These are phyloP conservation scores for Cistogaster globosa DNA, from an alignment of 2,888 invertebrate genomes.

Conservation along the genomic window DNA sequence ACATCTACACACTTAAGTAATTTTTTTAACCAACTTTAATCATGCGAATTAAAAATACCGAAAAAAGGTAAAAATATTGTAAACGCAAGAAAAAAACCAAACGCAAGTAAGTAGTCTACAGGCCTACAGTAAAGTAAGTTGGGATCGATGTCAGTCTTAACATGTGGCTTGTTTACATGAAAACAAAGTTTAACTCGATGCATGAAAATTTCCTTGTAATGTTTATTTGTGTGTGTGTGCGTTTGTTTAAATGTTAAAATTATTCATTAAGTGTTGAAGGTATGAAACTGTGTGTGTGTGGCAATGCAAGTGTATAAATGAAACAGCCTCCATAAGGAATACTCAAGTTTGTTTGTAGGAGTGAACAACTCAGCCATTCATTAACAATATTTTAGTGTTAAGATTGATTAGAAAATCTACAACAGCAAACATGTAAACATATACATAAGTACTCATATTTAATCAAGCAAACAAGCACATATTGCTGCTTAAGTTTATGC, in stretches of 20 bases:
- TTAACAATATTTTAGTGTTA: conserved; percentile 42
- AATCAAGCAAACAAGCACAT: background rate
- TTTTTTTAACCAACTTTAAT: conserved; percentile 26
- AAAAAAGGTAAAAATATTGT: no score
- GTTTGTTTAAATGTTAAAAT: background rate
- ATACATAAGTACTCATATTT: background rate
- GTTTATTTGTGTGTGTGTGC: no score
- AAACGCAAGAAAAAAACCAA: conserved; percentile 11
- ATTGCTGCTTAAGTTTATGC: background rate
- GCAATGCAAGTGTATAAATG: background rate
- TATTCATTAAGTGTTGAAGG: background rate
- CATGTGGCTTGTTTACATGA: conserved; percentile 68
- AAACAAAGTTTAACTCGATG: conserved; percentile 40
- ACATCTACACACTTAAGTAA: conserved; percentile 15
- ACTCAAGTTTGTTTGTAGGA: background rate
- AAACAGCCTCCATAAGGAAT: conserved; percentile 3
- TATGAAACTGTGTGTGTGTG: background rate
- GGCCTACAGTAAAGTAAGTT: conserved; percentile 18
- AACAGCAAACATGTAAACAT: background rate
- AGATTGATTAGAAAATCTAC: conserved; percentile 50
- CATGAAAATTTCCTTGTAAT: conserved; percentile 17
- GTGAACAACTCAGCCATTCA: conserved; percentile 1
- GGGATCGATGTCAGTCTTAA: conserved; percentile 51
- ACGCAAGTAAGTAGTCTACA: conserved; percentile 11
- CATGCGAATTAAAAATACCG: conserved; percentile 10